Base-by-base conservation (phyloP, 2,113 vertebrate genomes). In the Scolopax mira region DNA sequence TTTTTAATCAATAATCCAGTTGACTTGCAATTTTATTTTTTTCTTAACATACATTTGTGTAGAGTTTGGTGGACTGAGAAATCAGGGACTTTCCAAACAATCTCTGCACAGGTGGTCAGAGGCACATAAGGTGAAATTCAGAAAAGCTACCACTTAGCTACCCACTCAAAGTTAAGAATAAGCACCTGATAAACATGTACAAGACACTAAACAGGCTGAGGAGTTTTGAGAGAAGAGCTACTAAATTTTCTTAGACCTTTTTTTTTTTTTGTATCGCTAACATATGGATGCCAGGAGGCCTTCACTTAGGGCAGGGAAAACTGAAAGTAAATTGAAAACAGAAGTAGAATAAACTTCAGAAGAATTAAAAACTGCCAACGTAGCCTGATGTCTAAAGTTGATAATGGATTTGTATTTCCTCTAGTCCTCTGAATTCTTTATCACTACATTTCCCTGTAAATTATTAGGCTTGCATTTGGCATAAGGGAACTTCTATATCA, bases 271-370 rank as follows among this genome's bases (percentile, higher is more conserved):
- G 27, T 72, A 90, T 28, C 25, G 75, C 79, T 19, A 90, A 64
- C 94, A 95, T 95, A 95, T 94, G 95, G 88, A 78, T 85, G 66
- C 25, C 83, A 75, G 44, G 82, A 81, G 80, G 13, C 52, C 55
- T 30, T 84, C 46, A 58, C 4, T 6, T 75, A 71, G 51, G 78
- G 87, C 79, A 95, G 28, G 66, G 77, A 90, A 62, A 88, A 93
- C 54, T 66, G 90, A 90, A 97, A 91, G 83, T 78, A 97, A 98
- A 97, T 97, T 89, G 79, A 93, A 96, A 97, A 12, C 96, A 98
- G 94, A 97, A 95, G 85, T 83, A 75, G 49, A 97, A 90, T 73
- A 93, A 89, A 93, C 65, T 94, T 96, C 72, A 94, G 77, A 95
- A 82, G 91, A 97, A 92, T 93, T 89, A 94, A 97, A 94, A 93